phyloP scores from a whole-genome alignment of 2,113 vertebrate genomes.

The Oplegnathus fasciatus region DNA sequence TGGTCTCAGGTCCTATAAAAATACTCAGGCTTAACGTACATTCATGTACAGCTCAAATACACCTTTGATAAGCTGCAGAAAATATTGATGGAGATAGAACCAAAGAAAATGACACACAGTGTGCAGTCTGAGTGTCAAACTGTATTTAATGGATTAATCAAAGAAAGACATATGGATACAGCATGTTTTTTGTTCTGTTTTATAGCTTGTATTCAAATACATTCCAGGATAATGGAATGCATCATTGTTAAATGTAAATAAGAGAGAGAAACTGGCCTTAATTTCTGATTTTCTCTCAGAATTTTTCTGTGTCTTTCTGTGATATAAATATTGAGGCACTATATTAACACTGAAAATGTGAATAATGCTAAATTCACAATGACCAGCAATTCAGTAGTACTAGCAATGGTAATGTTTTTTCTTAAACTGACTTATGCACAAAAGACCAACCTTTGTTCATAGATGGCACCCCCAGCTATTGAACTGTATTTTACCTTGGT shows the following conservation, averaged over 20 bases:
- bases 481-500: too few relatives aligned
- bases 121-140: conserved; percentile 2
- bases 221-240: background rate
- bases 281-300: background rate
- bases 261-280: background rate
- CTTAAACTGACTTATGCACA: too few relatives aligned
- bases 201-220: background rate
- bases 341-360: background rate
- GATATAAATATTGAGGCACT: background rate
- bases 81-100: conserved; percentile 33
- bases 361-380: background rate
- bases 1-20: too few relatives aligned
- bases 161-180: background rate
- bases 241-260: background rate
- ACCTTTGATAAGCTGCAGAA: conserved; percentile 17
- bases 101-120: conserved; percentile 18
- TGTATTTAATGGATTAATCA: background rate
- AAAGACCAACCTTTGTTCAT: too few relatives aligned
- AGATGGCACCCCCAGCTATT: too few relatives aligned
- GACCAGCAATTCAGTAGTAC: background rate
- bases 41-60: too few relatives aligned
- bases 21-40: too few relatives aligned
- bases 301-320: too few relatives aligned
- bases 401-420: background rate
- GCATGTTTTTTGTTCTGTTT: background rate